phyloP scores from a whole-genome alignment of 2,888 invertebrate genomes.

The Drosophila niveifrons region DNA sequence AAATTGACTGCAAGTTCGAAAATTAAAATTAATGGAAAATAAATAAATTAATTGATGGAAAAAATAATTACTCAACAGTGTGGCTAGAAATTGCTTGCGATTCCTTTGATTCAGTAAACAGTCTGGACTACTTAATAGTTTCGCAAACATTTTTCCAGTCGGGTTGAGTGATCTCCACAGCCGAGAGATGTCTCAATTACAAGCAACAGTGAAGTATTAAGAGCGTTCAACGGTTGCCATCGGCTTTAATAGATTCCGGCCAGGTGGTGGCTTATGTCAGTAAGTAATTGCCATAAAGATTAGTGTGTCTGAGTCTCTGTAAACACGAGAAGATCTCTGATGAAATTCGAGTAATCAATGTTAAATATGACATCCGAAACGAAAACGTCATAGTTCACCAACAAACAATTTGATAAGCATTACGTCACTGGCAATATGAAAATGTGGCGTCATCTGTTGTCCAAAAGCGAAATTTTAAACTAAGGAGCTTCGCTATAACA shows the following conservation, averaged over 20 bases:
- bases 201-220: constrained; percentile 20
- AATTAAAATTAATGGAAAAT: background rate
- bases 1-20: constrained; percentile 73
- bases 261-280: background rate
- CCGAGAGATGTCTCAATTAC: background rate
- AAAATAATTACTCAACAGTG: constrained; percentile 62
- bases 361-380: background rate
- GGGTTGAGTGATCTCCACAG: background rate
- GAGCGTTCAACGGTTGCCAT: background rate
- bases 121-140: constrained; percentile 43
- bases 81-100: constrained; percentile 69
- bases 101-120: constrained; percentile 57
- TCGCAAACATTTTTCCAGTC: constrained; percentile 39
- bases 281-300: constrained; percentile 37
- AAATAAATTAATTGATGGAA: background rate
- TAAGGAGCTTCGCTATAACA: background rate
- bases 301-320: background rate
- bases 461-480: too few relatives aligned
- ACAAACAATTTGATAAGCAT: background rate
- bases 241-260: constrained; percentile 28
- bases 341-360: constrained; percentile 17
- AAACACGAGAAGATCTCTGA: constrained; percentile 18
- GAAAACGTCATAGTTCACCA: background rate
- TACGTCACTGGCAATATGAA: background rate
- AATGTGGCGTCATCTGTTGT: too few relatives aligned